Percentiles rank a stretch among this genome's conserved stretches.
phyloP scores from a whole-genome alignment of 2,888 invertebrate genomes.

The Leptinotarsa tumamoca region DNA sequence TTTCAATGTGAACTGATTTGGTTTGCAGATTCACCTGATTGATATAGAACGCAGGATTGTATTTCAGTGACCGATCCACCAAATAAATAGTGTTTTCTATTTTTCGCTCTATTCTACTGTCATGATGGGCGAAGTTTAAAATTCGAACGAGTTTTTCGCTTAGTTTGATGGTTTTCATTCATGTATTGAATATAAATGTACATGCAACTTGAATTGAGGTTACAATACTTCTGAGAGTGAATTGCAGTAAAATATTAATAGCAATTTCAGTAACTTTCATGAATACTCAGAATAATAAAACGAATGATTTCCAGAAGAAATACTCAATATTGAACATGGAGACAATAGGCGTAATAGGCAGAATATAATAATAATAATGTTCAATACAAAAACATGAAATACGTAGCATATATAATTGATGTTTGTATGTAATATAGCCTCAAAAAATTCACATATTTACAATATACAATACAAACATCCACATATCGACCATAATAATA shows the following conservation, averaged over 20 bases:
- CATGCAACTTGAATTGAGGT: conserved; percentile 39
- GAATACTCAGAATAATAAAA: too few species aligned
- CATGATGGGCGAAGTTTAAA: conserved; percentile 15
- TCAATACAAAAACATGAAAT: too few species aligned
- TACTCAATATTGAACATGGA: neutral
- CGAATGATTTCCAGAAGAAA: too few species aligned
- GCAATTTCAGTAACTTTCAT: neutral
- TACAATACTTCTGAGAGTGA: neutral
- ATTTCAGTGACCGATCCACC: conserved; percentile 26
- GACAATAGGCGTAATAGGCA: too few species aligned
- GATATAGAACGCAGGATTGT: conserved; percentile 37
- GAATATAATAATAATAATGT: too few species aligned
- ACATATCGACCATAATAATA: too few species aligned
- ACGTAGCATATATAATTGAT: too few species aligned
- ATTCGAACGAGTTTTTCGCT: neutral
- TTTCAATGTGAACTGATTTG: conserved; percentile 42
- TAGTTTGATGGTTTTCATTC: neutral
- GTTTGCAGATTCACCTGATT: conserved; percentile 48
- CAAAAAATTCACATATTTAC: too few species aligned
- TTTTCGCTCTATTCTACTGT: conserved; percentile 32
- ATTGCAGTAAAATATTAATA: neutral
- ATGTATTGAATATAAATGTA: conserved; percentile 36
- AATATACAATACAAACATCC: too few species aligned
- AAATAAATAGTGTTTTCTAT: conserved; percentile 33
- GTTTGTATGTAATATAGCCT: too few species aligned